A percentile compares a stretch with the other conserved stretches of the same genome.
These are phyloP conservation scores for Listronotus bonariensis DNA, from an alignment of 1,140 invertebrate species.

Conservation along the genomic window DNA sequence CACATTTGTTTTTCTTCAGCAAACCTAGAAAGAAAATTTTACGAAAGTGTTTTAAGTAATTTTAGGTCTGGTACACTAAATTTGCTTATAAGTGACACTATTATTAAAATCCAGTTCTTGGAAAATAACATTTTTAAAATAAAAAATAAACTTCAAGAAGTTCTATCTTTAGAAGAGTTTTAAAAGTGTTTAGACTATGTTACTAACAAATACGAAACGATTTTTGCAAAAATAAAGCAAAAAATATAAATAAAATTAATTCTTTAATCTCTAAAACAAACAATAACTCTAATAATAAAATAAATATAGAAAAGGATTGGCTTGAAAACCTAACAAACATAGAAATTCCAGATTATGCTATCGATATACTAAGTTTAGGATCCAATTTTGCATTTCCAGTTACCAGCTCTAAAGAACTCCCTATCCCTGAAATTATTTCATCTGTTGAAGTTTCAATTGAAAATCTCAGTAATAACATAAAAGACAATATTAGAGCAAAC, in stretches of 20 bases:
- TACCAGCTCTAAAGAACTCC: neutral
- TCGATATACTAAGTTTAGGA: neutral
- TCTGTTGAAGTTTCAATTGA: neutral
- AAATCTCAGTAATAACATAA: neutral
- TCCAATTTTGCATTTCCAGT: constrained; percentile 2
- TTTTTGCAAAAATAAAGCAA: neutral
- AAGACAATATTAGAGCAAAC: neutral
- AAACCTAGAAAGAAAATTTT: too few species aligned
- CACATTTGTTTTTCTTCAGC: too few species aligned
- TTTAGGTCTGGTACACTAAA: too few species aligned
- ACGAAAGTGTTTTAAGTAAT: too few species aligned
- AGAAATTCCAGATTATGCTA: neutral
- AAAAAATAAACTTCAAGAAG: too few species aligned
- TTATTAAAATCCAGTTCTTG: too few species aligned
- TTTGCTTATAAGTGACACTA: too few species aligned
- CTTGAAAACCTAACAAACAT: too few species aligned
- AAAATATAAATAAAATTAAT: neutral
- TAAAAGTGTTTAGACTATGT: too few species aligned
- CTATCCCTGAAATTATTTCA: neutral
- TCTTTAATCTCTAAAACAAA: neutral
- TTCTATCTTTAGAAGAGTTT: too few species aligned
- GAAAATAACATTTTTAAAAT: too few species aligned
- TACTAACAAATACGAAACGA: too few species aligned
- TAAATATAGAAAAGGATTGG: neutral
- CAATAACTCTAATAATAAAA: neutral